phyloP scores from a whole-genome alignment of 2,113 vertebrate genomes.

The Apodemus sylvaticus region DNA sequence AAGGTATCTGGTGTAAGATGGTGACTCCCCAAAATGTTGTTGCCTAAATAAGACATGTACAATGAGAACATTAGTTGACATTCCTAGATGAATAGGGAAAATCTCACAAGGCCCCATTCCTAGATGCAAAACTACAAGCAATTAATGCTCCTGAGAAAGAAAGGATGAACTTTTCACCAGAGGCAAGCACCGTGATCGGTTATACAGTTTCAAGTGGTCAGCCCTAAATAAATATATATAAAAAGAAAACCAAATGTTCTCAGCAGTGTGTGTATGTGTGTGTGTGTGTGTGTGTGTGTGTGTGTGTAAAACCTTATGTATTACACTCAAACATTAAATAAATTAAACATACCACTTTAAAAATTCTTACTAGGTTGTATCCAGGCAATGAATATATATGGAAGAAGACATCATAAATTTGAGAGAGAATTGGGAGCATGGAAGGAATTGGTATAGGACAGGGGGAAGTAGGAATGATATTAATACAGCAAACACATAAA shows the following conservation, averaged over 20 bases:
- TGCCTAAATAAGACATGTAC: neutral
- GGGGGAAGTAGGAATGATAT: neutral
- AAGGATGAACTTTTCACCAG: neutral
- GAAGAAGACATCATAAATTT: neutral
- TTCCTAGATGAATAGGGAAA: neutral
- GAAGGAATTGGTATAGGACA: neutral
- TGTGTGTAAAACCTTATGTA: too few relatives aligned
- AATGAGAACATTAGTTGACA: neutral
- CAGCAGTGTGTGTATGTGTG: neutral
- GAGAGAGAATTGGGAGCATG: neutral
- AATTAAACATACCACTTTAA: neutral
- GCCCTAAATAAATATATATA: neutral
- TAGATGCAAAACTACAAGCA: neutral
- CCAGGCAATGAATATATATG: neutral
- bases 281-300: neutral
- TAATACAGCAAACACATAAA: neutral
- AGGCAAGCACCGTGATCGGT: neutral
- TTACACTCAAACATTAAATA: neutral
- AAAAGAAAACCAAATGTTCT: neutral
- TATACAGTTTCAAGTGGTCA: neutral
- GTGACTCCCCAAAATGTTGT: neutral
- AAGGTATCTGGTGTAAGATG: neutral
- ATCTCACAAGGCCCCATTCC: neutral
- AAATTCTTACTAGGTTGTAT: neutral
- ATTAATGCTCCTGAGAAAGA: neutral